Base-by-base conservation (phyloP, 92 coral and sea anemone genomes). In the Epizoanthus illoricatus region DNA sequence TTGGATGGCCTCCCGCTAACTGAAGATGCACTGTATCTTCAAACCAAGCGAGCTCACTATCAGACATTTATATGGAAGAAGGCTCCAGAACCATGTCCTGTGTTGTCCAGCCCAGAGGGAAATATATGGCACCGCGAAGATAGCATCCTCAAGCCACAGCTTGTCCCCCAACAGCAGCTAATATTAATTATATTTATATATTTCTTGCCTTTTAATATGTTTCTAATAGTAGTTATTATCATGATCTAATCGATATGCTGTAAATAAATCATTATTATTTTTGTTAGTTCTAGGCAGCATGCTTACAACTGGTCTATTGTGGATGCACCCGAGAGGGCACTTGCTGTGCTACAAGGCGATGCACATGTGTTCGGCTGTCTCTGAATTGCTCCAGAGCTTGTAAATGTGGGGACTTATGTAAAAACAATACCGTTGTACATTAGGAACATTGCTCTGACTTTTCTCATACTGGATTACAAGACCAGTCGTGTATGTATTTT, bases 1-100 rank as follows among this genome's bases (percentile, higher is more conserved):
- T 28, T 83, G 36, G 87, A 87, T 49, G 19, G 79, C 12, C 85
- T 87, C 63, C 87, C 87, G 43, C 90, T 84, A 59, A 87, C 75
- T 12, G 68, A 80, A 66, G 85, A 86, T 80, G 68, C 80, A 10
- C 62, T 80, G 71, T 56, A 58, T 70, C 85, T 58, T 58, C 85
- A 80, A 80, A 47, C 49, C 56, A 71, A 6, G 71, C 68, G 85
- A 57, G 88, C 88, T 42, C 59, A 85, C 24, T 85, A 85, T n/a
- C n/a, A n/a, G n/a, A n/a, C n/a, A n/a, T n/a, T n/a, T n/a, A n/a
- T n/a, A n/a, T n/a, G n/a, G n/a, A 88, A 84, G 60, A 88, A 57
- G 74, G 85, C 85, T 20, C 55, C 64, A 76, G 85, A 75, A 24
- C 78, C 76, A 36, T 65, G 83, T 43, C 86, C 84, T 81, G 71